Percentiles rank a stretch among this genome's conserved stretches.
phyloP scores from a whole-genome alignment of 1,140 invertebrate genomes.

The Sycophila sp. region DNA sequence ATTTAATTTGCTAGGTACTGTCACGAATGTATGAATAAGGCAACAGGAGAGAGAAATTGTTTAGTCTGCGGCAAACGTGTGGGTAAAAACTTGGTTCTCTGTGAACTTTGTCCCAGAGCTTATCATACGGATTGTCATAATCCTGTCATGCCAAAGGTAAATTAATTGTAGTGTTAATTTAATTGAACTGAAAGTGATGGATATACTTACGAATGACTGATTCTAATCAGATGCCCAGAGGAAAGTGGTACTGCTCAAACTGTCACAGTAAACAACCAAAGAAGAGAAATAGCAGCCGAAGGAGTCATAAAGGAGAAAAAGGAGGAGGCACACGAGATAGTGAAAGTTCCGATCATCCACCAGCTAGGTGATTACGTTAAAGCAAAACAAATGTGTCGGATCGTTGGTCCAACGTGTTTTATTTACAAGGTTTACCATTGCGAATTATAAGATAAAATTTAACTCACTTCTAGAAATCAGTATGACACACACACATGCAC shows the following conservation, averaged over 20 bases:
- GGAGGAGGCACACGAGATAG: conserved; percentile 62
- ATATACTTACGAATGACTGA: not conserved
- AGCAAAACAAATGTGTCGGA: conserved; percentile 60
- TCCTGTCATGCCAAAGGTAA: conserved; percentile 84
- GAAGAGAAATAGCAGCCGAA: conserved; percentile 71
- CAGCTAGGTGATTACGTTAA: conserved; percentile 70
- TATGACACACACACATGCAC: conserved; percentile 11
- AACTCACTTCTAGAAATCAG: conserved; percentile 23
- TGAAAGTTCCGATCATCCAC: conserved; percentile 70
- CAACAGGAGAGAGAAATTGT: conserved; percentile 86
- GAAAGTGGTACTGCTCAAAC: conserved; percentile 87
- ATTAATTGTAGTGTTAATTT: not conserved
- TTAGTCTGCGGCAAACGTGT: conserved; percentile 87
- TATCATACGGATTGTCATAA: conserved; percentile 94
- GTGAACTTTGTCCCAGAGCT: conserved; percentile 88
- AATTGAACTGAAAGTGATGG: not conserved
- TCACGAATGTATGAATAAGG: conserved; percentile 97
- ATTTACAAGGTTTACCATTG: conserved; percentile 39
- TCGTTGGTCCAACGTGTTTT: conserved; percentile 55
- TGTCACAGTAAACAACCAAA: conserved; percentile 84
- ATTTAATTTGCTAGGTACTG: conserved; percentile 79
- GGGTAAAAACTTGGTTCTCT: conserved; percentile 82
- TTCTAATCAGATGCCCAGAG: conserved; percentile 74
- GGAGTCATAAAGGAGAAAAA: conserved; percentile 59
- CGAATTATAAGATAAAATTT: conserved; percentile 36